A percentile compares a stretch with the other conserved stretches of the same genome.
phyloP scores from a whole-genome alignment of 1,140 invertebrate species.

The Littorina saxatilis region DNA sequence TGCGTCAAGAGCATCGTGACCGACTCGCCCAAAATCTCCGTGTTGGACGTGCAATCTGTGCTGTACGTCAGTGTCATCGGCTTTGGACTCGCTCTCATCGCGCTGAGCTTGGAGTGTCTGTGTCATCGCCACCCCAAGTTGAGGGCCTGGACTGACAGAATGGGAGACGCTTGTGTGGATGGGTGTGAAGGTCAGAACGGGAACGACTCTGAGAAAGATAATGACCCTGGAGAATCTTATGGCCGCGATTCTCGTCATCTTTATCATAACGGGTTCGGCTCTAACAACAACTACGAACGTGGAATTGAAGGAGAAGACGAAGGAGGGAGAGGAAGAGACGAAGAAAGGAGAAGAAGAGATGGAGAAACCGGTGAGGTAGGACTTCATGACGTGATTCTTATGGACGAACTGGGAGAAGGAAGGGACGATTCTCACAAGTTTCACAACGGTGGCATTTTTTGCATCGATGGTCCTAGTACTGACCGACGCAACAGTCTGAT shows the following conservation, averaged over 20 bases:
- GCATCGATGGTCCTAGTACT: no score
- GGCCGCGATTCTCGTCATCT: no score
- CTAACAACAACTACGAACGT: no score
- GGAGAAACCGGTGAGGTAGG: no score
- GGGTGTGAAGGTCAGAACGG: background rate
- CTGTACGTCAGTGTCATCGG: slow-evolving; percentile 5
- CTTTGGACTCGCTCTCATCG: slow-evolving; percentile 17
- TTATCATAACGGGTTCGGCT: no score
- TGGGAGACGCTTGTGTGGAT: background rate
- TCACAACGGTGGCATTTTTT: no score
- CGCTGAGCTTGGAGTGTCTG: slow-evolving; percentile 3
- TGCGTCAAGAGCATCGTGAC: slow-evolving; percentile 12
- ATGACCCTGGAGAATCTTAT: no score
- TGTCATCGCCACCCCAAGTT: background rate
- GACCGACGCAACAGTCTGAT: background rate
- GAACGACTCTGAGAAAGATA: no score
- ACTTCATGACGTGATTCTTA: background rate
- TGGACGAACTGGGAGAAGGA: background rate
- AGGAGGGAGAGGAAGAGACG: no score
- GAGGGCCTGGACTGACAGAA: background rate
- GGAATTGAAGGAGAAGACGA: no score
- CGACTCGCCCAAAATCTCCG: background rate
- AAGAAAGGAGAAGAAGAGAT: no score
- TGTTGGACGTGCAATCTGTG: slow-evolving; percentile 31
- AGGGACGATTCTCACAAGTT: no score